Evolutionary conservation across 1,140 invertebrate genomes (phyloP).

Genomic region (Pogonomyrmex barbatus): DNA sequence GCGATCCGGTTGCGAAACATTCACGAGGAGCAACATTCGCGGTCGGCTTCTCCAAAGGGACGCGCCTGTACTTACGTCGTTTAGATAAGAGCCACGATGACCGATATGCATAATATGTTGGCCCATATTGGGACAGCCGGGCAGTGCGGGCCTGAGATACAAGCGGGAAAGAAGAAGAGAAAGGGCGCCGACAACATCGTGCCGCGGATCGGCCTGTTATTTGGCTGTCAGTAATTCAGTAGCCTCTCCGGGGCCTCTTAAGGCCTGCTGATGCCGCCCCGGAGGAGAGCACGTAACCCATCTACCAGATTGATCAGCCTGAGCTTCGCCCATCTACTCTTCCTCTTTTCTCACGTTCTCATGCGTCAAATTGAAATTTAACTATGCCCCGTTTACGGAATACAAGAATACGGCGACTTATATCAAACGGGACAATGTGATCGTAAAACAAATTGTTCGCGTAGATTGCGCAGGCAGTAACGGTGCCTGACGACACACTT

Average conservation of each 20-base stretch:
- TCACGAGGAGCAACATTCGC: constrained; percentile 73
- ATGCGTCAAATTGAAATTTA: constrained; percentile 41
- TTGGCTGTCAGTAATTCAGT: constrained; percentile 83
- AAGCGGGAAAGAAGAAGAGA: constrained; percentile 66
- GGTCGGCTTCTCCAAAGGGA: constrained; percentile 80
- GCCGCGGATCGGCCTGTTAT: constrained; percentile 79
- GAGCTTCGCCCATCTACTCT: constrained; percentile 63
- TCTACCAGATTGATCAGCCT: constrained; percentile 78
- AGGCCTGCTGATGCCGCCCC: constrained; percentile 73
- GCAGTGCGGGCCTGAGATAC: constrained; percentile 52
- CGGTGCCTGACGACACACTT: constrained; percentile 35
- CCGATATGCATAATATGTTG: constrained; percentile 81
- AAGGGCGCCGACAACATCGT: constrained; percentile 76
- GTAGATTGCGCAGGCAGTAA: constrained; percentile 4
- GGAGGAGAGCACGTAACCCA: constrained; percentile 75
- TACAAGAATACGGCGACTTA: background rate
- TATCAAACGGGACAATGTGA: constrained; percentile 14
- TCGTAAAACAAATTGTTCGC: constrained; percentile 29
- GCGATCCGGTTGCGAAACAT: constrained; percentile 55
- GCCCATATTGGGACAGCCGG: constrained; percentile 80
- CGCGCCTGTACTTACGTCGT: constrained; percentile 77
- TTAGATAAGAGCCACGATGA: constrained; percentile 81
- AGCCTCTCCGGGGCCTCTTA: constrained; percentile 75
- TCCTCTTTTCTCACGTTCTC: constrained; percentile 34
- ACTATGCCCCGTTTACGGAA: constrained; percentile 19